Percentiles rank a stretch among this genome's conserved stretches.
Evolutionary conservation across 2,888 invertebrate species (phyloP).

Genomic region (Andrena camellia): DNA sequence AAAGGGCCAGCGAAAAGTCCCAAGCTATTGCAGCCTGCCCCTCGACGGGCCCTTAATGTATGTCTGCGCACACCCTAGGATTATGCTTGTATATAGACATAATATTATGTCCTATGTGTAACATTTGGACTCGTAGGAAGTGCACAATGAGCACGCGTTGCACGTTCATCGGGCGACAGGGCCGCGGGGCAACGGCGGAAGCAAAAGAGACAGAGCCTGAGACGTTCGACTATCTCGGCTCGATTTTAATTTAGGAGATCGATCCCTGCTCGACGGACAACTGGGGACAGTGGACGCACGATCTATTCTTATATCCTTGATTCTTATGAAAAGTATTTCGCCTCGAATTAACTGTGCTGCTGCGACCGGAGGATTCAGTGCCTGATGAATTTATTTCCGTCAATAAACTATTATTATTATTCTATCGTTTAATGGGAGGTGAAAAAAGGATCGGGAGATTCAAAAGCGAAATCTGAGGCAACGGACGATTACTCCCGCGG

Average conservation of each 20-base stretch:
- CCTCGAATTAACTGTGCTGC: not conserved
- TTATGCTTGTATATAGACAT: slow-evolving; percentile 40
- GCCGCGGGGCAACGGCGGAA: slow-evolving; percentile 70
- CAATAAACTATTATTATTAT: too few species aligned
- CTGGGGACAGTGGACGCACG: slow-evolving; percentile 26
- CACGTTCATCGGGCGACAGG: slow-evolving; percentile 31
- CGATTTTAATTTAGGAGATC: not conserved
- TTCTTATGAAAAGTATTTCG: not conserved
- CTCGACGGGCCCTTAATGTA: slow-evolving; percentile 9
- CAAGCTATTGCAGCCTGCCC: slow-evolving; percentile 2
- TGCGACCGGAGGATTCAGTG: not conserved
- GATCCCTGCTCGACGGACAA: not conserved
- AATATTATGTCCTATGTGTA: slow-evolving; percentile 41
- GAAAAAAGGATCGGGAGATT: not conserved
- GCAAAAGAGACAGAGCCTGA: slow-evolving; percentile 1
- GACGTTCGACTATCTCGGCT: not conserved
- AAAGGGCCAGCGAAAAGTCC: not conserved
- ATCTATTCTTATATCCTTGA: not conserved
- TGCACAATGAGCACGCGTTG: slow-evolving; percentile 15
- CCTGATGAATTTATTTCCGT: not conserved
- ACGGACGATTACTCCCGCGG: not conserved
- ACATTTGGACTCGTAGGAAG: slow-evolving; percentile 45
- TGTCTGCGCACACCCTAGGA: slow-evolving; percentile 34
- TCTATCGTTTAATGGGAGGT: too few species aligned
- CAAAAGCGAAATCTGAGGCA: slow-evolving; percentile 3